These are phyloP conservation scores for Mycteria americana DNA, from an alignment of 2,797 vertebrate genomes.

Conservation along the genomic window DNA sequence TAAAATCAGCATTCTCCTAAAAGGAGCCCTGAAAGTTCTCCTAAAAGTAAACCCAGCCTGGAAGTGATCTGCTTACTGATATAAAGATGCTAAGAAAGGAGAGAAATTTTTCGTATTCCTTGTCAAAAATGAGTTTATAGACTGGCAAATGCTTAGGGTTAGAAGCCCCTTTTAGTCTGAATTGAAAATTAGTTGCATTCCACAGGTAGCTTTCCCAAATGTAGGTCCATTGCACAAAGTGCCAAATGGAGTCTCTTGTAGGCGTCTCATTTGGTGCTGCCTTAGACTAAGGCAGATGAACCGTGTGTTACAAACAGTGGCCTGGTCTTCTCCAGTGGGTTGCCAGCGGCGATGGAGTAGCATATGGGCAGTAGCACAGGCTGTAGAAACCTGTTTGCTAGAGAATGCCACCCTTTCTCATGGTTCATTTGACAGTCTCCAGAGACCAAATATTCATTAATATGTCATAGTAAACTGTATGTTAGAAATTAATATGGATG, in stretches of 20 bases:
- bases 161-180: neutral
- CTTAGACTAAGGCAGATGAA: neutral
- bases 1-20: neutral
- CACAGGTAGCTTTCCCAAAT: neutral
- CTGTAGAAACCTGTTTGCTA: neutral
- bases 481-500: neutral
- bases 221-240: neutral
- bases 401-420: neutral
- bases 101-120: neutral
- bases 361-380: neutral
- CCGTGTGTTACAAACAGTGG: neutral
- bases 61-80: neutral
- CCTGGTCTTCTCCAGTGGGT: neutral
- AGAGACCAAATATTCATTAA: neutral
- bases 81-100: neutral
- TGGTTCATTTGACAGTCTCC: neutral
- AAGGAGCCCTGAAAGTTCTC: neutral
- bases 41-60: neutral
- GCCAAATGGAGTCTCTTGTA: neutral
- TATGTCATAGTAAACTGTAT: neutral
- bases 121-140: neutral
- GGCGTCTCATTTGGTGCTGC: neutral
- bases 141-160: neutral
- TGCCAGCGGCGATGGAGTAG: neutral
- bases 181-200: neutral